phyloP scores from a whole-genome alignment of 2,797 vertebrate species.

The Antennarius maculatus region DNA sequence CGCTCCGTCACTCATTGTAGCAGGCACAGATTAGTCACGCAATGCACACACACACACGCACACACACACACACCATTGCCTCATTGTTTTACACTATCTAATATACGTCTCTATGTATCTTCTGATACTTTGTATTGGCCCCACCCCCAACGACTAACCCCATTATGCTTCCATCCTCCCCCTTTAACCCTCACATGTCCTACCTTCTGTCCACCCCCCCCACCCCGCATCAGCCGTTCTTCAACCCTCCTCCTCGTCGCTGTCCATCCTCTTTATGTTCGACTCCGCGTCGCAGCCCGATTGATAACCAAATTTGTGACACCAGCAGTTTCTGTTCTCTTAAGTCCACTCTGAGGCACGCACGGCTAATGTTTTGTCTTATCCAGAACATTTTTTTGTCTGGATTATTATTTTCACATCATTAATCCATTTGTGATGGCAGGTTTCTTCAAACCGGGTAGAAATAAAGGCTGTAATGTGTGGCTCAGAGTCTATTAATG shows the following conservation, averaged over 20 bases:
- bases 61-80: slow-evolving; percentile 33
- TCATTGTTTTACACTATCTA: slow-evolving; percentile 47
- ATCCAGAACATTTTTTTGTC: slow-evolving; percentile 11
- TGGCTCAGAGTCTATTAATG: slow-evolving; percentile 17
- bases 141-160: slow-evolving; percentile 39
- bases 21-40: slow-evolving; percentile 70
- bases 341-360: slow-evolving; percentile 36
- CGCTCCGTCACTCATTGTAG: slow-evolving; percentile 62
- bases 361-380: slow-evolving; percentile 8
- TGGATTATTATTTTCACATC: slow-evolving; percentile 19
- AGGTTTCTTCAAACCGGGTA: slow-evolving; percentile 8
- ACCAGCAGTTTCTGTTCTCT: slow-evolving; percentile 18
- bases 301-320: slow-evolving; percentile 44
- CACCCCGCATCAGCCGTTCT: slow-evolving; percentile 1
- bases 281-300: slow-evolving; percentile 12
- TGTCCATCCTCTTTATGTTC: slow-evolving; percentile 46
- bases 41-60: slow-evolving; percentile 40
- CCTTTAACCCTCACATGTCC: slow-evolving; percentile 52
- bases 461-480: slow-evolving; percentile 11
- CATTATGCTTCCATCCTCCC: slow-evolving; percentile 40
- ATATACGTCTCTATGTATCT: slow-evolving; percentile 46
- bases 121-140: slow-evolving; percentile 7
- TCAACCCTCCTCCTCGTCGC: slow-evolving; percentile 21
- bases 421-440: slow-evolving; percentile 10
- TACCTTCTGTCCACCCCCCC: slow-evolving; percentile 16